phyloP scores from a whole-genome alignment of 1,140 invertebrate species.

The Lepidurus apus region DNA sequence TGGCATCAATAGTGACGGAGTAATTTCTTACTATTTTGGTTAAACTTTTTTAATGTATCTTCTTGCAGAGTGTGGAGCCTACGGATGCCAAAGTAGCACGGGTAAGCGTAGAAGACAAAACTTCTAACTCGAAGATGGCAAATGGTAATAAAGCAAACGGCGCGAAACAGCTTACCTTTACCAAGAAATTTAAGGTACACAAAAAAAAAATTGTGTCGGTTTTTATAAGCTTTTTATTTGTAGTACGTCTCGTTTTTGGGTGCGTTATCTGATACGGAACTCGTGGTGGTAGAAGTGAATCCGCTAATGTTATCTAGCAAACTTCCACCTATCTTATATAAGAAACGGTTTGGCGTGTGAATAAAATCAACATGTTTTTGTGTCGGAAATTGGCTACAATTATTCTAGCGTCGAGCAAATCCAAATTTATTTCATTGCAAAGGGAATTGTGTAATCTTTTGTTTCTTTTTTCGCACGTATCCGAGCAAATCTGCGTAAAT shows the following conservation, averaged over 20 bases:
- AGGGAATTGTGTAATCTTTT: too few species aligned
- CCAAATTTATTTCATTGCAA: too few species aligned
- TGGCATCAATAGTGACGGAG: slow-evolving; percentile 56
- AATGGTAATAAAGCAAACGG: slow-evolving; percentile 38
- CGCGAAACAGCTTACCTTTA: slow-evolving; percentile 45
- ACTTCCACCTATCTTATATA: slow-evolving; percentile 55
- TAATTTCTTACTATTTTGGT: slow-evolving; percentile 37
- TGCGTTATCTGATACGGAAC: slow-evolving; percentile 53
- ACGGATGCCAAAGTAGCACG: background rate
- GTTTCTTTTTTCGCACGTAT: too few species aligned
- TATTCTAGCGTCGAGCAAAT: background rate
- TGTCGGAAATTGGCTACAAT: background rate
- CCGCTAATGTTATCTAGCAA: slow-evolving; percentile 54
- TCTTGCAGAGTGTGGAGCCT: background rate
- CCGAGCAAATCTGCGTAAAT: too few species aligned
- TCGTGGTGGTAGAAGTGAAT: slow-evolving; percentile 62
- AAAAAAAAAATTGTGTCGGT: background rate
- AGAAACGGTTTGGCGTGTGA: slow-evolving; percentile 54
- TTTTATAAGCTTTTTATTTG: slow-evolving; percentile 36
- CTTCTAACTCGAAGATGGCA: background rate
- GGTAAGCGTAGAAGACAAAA: background rate
- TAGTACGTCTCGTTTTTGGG: slow-evolving; percentile 60
- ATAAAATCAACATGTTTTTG: background rate
- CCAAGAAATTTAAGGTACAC: slow-evolving; percentile 50
- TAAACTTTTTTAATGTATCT: background rate